Evolutionary conservation across 2,888 invertebrate genomes (phyloP).

Genomic region (Apomyelois bistriatella): DNA sequence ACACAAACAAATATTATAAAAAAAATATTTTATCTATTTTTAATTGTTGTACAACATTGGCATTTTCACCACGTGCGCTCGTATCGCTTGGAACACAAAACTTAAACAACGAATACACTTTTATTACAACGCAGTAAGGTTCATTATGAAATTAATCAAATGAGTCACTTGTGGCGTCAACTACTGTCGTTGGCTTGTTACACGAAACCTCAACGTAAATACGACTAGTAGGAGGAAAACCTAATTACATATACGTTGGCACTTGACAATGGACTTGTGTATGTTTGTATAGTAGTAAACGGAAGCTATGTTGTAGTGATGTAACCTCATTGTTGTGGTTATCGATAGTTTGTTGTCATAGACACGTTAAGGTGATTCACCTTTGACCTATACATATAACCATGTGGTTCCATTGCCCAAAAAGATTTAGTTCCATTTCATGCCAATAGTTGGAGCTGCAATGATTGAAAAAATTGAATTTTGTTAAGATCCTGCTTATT

Average conservation of each 20-base stretch:
- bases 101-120: not conserved
- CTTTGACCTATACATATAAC: not conserved
- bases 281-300: not conserved
- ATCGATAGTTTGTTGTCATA: not conserved
- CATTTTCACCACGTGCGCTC: not conserved
- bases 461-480: too few relatives aligned
- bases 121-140: not conserved
- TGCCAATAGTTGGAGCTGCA: too few relatives aligned
- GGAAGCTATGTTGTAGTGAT: constrained; percentile 3
- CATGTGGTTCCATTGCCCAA: too few relatives aligned
- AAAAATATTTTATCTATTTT: too few relatives aligned
- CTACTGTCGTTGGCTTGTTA: not conserved
- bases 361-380: not conserved
- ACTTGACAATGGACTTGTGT: constrained; percentile 10
- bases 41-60: too few relatives aligned
- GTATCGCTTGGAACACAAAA: constrained; percentile 13
- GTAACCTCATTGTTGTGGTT: not conserved
- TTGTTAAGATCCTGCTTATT: too few relatives aligned
- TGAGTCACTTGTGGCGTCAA: not conserved
- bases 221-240: not conserved
- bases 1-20: too few relatives aligned
- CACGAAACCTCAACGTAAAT: constrained; percentile 11
- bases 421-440: too few relatives aligned
- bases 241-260: not conserved
- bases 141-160: not conserved